These are phyloP conservation scores for Sclerurus mexicanus DNA, from an alignment of 2,113 vertebrate genomes.

Conservation along the genomic window DNA sequence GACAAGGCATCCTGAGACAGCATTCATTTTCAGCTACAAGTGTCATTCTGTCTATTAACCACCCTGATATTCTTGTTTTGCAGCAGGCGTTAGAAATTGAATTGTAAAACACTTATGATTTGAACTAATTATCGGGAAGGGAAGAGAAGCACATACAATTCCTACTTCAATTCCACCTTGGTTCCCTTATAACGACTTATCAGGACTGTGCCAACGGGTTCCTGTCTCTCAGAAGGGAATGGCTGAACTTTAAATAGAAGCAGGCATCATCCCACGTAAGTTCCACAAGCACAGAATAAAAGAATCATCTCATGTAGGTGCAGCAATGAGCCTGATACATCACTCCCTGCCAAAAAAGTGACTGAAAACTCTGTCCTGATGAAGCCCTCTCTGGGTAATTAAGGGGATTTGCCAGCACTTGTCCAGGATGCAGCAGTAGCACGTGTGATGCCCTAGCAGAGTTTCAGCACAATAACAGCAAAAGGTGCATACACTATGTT, in stretches of 20 bases:
- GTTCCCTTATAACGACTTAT: not conserved
- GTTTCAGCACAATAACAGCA: not conserved
- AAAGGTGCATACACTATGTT: not conserved
- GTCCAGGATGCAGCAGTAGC: not conserved
- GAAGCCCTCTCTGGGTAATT: not conserved
- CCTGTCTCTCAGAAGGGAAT: not conserved
- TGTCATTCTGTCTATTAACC: not conserved
- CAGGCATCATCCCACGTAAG: not conserved
- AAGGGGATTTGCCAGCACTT: not conserved
- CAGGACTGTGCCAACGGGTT: not conserved
- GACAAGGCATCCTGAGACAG: not conserved
- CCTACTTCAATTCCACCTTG: not conserved
- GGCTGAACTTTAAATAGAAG: not conserved
- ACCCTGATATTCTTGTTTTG: not conserved
- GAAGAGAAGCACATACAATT: not conserved
- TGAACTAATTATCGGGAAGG: not conserved
- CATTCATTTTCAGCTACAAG: not conserved
- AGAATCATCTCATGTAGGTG: not conserved
- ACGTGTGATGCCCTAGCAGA: not conserved
- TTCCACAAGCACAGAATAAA: not conserved
- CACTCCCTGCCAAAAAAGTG: not conserved
- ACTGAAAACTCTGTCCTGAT: not conserved
- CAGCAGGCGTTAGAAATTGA: not conserved
- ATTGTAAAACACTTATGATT: not conserved
- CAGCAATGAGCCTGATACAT: not conserved